A percentile compares a stretch with the other conserved stretches of the same genome.
phyloP scores from a whole-genome alignment of 2,888 invertebrate genomes.

The Microchrysa polita region DNA sequence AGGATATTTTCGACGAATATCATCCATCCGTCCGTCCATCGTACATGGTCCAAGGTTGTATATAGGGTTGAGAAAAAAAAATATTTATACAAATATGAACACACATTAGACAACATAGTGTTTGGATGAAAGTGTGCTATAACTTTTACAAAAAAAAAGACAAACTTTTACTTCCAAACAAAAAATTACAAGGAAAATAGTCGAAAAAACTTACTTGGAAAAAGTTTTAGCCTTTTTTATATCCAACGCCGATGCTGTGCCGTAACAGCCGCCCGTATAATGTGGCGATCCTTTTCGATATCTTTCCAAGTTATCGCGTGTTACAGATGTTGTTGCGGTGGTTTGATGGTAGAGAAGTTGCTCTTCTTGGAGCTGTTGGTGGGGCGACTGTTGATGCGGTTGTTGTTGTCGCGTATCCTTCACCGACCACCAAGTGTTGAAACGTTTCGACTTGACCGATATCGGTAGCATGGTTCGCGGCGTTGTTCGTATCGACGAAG shows the following conservation, averaged over 20 bases:
- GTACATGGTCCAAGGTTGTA: no score
- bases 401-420: conserved; percentile 47
- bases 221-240: conserved; percentile 54
- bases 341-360: conserved; percentile 39
- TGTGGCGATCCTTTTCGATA: conserved; percentile 51
- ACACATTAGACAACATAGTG: no score
- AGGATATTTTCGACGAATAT: no score
- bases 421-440: conserved; percentile 51
- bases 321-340: conserved; percentile 32
- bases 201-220: conserved; percentile 52
- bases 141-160: conserved; percentile 25
- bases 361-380: neutral
- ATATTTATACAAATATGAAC: no score
- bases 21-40: no score
- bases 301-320: conserved; percentile 24
- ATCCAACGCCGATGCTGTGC: conserved; percentile 52
- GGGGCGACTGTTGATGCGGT: conserved; percentile 47
- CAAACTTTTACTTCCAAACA: no score
- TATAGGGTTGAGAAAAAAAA: no score
- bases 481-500: conserved; percentile 3
- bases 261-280: conserved; percentile 56
- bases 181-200: no score
- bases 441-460: conserved; percentile 48
- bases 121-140: neutral
- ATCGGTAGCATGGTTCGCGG: neutral